These are phyloP conservation scores for Chirona hameri DNA, from an alignment of 2,888 invertebrate genomes.

Conservation along the genomic window DNA sequence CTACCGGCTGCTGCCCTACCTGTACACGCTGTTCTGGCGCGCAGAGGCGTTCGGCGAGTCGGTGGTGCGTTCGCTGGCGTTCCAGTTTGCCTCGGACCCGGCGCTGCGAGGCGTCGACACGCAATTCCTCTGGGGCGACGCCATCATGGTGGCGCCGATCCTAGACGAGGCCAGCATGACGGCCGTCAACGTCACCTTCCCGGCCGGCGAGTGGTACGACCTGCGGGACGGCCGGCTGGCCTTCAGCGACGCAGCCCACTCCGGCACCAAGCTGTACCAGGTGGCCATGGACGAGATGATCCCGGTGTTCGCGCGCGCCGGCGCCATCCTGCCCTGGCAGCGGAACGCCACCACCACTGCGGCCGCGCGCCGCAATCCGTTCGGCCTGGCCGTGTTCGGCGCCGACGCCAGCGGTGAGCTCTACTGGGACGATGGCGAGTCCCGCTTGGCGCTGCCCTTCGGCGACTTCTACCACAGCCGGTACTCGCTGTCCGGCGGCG, in stretches of 20 bases:
- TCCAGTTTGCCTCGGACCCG: conserved; percentile 43
- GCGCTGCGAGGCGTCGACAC: conserved; percentile 42
- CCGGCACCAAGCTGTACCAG: conserved; percentile 12
- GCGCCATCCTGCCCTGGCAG: conserved; percentile 44
- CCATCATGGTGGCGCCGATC: conserved; percentile 46
- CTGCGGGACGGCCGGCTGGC: background rate
- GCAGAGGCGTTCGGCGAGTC: conserved; percentile 46
- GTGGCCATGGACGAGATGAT: conserved; percentile 42
- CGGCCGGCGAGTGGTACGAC: conserved; percentile 44
- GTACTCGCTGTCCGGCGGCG: too few species aligned
- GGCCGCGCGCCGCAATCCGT: conserved; percentile 35
- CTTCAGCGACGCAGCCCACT: background rate
- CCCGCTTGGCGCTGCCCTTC: too few species aligned
- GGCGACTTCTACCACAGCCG: too few species aligned
- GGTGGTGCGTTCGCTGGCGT: conserved; percentile 46
- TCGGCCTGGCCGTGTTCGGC: conserved; percentile 37
- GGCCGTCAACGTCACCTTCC: conserved; percentile 46
- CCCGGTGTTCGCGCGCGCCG: conserved; percentile 44
- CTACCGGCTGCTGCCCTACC: conserved; percentile 51
- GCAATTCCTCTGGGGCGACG: conserved; percentile 48
- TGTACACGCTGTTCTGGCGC: conserved; percentile 50
- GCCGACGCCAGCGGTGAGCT: conserved; percentile 36
- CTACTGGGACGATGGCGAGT: conserved; percentile 39
- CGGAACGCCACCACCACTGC: conserved; percentile 41
- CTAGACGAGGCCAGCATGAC: conserved; percentile 39